phyloP scores from a whole-genome alignment of 2,888 invertebrate species.

The Linnaemya vulpina region DNA sequence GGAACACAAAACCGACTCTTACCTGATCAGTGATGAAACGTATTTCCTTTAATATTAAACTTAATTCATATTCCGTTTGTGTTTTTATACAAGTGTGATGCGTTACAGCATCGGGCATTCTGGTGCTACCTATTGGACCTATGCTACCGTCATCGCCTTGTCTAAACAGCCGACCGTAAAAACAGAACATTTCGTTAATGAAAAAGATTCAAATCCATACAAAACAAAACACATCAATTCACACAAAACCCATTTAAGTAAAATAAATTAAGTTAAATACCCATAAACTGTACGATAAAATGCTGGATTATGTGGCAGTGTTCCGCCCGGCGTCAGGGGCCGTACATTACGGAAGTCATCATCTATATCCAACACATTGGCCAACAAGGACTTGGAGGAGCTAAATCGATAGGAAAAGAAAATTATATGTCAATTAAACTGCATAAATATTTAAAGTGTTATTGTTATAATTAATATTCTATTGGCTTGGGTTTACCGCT shows the following conservation, averaged over 20 bases:
- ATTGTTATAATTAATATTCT: not conserved
- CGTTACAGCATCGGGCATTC: constrained; percentile 89
- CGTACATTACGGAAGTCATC: constrained; percentile 95
- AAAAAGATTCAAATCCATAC: not conserved
- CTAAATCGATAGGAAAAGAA: constrained; percentile 77
- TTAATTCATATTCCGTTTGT: constrained; percentile 96
- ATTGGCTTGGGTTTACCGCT: constrained; percentile 83
- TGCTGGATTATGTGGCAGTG: constrained; percentile 85
- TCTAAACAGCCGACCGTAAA: constrained; percentile 76
- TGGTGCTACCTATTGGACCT: constrained; percentile 86
- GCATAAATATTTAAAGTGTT: too few relatives aligned
- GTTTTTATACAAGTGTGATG: constrained; percentile 91
- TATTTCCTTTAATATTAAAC: constrained; percentile 96
- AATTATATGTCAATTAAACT: not conserved
- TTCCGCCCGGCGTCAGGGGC: constrained; percentile 86
- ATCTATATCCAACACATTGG: constrained; percentile 98
- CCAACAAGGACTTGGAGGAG: constrained; percentile 96
- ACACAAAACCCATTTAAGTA: constrained; percentile 20
- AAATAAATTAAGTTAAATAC: constrained; percentile 81
- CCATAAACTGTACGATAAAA: constrained; percentile 91
- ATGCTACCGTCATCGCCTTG: constrained; percentile 83
- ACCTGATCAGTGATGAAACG: constrained; percentile 95
- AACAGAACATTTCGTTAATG: not conserved
- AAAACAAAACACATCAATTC: not conserved
- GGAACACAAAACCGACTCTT: constrained; percentile 77